Base-by-base conservation (phyloP, 1,140 invertebrate species). In the Lepidurus apus region DNA sequence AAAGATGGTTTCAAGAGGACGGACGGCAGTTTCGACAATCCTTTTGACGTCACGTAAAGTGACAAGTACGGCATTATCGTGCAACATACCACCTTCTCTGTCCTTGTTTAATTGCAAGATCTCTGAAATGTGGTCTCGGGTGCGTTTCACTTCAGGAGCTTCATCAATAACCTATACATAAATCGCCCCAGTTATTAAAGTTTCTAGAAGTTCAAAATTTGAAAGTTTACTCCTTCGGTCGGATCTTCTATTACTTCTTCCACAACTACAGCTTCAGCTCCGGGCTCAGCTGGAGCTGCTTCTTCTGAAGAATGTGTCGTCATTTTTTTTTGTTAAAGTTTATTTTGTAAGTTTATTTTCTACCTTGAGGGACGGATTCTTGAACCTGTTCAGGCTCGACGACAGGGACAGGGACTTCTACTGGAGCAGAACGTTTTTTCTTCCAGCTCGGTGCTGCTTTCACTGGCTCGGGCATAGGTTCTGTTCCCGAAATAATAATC, bases 1-100 rank as follows among this genome's bases (percentile, higher is more conserved):
- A 85, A 96, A 97, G 21, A 95, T 85, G 10, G 88, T 89, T 87
- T 97, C 96, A 82, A 97, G 86, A 9, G 95, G 95, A 85, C 95
- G 94, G 11, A 98, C 94, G 0, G 93, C 92, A 77, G 88, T 90
- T 83, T 95, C 93, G 82, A 97, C 96, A 24, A 96, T 87, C 82
- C 89, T 91, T 84, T 96, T 97, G 76, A 97, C 86, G 80, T 97
- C 94, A 80, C 91, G 91, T 7, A 97, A 88, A 26, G 94, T 91
- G 9, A 74, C 43, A 21, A 74, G 76, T 2, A 92, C 88, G 76
- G 89, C 86, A 84, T 95, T 92, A 43, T 88, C 87, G 80, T 91
- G 81, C 26, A 82, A 74, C n/a, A 83, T 89, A 80, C 89, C 89
- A 77, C 91, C 90, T 81, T 93, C 91, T 79, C 91, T 90, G 17